These are phyloP conservation scores for Anoplius nigerrimus DNA, from an alignment of 2,888 invertebrate genomes.

Conservation along the genomic window DNA sequence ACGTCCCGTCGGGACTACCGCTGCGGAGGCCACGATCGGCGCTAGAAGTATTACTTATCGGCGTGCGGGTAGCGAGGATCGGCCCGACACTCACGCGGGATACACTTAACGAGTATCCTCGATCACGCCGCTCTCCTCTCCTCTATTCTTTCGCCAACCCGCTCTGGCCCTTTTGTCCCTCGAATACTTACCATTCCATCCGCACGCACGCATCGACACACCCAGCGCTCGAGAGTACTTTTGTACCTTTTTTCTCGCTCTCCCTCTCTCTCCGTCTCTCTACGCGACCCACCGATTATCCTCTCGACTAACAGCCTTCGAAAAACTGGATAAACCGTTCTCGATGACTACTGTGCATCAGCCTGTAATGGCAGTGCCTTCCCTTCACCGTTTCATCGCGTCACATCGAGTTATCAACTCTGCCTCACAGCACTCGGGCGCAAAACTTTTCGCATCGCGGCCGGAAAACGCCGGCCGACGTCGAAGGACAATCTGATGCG, in stretches of 20 bases:
- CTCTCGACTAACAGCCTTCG: not conserved
- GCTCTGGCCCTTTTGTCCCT: conserved; percentile 7
- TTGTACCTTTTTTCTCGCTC: too few relatives aligned
- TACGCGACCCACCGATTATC: conserved; percentile 38
- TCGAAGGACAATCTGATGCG: too few relatives aligned
- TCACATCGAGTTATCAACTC: too few relatives aligned
- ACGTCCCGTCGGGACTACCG: conserved; percentile 12
- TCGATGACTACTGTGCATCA: too few relatives aligned
- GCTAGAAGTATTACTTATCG: conserved; percentile 46
- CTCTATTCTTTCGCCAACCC: conserved; percentile 11
- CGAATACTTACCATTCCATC: not conserved
- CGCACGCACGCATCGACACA: not conserved
- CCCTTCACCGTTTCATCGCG: too few relatives aligned
- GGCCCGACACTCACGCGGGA: too few relatives aligned
- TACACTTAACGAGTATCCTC: conserved; percentile 43
- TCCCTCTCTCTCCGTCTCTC: too few relatives aligned
- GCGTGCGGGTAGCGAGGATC: conserved; percentile 28
- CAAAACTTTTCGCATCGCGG: too few relatives aligned
- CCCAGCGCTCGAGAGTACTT: conserved; percentile 8
- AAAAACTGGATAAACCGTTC: not conserved
- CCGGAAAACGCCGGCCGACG: too few relatives aligned
- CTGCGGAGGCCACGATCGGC: conserved; percentile 35
- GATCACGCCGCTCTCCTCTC: conserved; percentile 20
- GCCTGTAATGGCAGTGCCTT: too few relatives aligned
- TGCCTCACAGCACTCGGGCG: too few relatives aligned